phyloP scores from a whole-genome alignment of 2,888 invertebrate genomes.

The Oscheius sp. region DNA sequence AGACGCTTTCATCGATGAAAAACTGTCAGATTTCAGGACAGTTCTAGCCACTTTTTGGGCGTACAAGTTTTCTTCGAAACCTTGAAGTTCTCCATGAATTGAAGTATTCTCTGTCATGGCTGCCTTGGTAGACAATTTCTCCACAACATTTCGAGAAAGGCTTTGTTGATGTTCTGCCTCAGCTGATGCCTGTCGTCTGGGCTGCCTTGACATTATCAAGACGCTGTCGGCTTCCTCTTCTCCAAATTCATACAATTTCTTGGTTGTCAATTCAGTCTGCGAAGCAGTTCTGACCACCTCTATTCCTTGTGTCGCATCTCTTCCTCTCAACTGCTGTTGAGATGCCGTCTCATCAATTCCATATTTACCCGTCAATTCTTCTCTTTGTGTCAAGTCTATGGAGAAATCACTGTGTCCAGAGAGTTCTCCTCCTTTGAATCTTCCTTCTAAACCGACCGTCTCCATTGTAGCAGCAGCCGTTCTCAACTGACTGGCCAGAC shows the following conservation, averaged over 20 bases:
- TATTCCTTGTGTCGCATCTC: not conserved
- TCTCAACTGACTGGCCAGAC: not conserved
- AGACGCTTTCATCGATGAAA: not conserved
- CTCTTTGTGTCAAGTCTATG: not conserved
- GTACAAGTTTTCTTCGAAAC: not conserved
- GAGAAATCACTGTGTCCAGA: not conserved
- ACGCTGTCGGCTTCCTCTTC: conserved; percentile 22
- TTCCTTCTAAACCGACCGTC: not conserved
- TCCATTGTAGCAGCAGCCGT: not conserved
- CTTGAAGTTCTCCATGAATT: not conserved
- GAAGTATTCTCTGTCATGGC: not conserved
- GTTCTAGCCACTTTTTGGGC: not conserved
- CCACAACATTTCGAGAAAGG: not conserved
- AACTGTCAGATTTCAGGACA: conserved; percentile 13
- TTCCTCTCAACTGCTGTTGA: not conserved
- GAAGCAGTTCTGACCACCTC: not conserved
- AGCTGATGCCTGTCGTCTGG: not conserved
- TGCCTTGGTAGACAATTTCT: not conserved
- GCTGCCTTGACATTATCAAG: conserved; percentile 14
- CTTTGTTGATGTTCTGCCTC: not conserved
- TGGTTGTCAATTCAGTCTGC: not conserved
- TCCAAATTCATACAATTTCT: conserved; percentile 15
- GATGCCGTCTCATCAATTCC: conserved; percentile 2
- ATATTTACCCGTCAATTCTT: not conserved
- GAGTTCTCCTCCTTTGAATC: not conserved